A percentile compares a stretch with the other conserved stretches of the same genome.
These are phyloP conservation scores for Druceiella hillmani DNA, from an alignment of 2,888 invertebrate genomes.

Conservation along the genomic window DNA sequence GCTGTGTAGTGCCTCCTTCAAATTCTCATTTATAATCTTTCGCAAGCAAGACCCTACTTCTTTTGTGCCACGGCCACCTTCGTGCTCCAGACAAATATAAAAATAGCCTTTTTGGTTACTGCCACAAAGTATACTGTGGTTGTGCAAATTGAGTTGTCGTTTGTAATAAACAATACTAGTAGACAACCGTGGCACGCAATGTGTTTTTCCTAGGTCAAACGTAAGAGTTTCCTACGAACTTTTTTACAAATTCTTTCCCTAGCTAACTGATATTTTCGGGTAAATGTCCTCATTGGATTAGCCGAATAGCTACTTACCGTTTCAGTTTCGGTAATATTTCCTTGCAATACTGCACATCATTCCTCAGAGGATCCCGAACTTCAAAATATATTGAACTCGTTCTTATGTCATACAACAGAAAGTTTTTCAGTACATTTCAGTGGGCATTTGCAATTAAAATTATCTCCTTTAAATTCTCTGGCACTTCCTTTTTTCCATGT, in stretches of 20 bases:
- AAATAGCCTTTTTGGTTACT: slow-evolving; percentile 16
- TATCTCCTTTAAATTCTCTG: background rate
- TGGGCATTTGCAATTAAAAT: background rate
- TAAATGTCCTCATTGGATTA: background rate
- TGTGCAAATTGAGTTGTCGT: slow-evolving; percentile 23
- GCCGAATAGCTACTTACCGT: background rate
- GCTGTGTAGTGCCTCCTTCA: no score
- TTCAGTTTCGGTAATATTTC: background rate
- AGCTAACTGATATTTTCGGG: background rate
- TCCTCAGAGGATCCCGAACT: background rate
- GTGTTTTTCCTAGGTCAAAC: slow-evolving; percentile 15
- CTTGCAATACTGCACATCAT: background rate
- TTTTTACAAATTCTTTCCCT: no score
- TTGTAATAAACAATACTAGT: slow-evolving; percentile 22
- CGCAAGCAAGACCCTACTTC: no score
- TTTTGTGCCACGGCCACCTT: slow-evolving; percentile 20
- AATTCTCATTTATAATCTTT: no score
- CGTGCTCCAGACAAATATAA: slow-evolving; percentile 19
- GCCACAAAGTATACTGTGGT: slow-evolving; percentile 19
- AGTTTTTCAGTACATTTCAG: background rate
- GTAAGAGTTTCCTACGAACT: background rate
- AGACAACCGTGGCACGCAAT: slow-evolving; percentile 15
- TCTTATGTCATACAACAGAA: background rate
- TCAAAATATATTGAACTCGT: background rate
- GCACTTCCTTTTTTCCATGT: background rate